Evolutionary conservation across 2,113 vertebrate genomes (phyloP), one percentile per base, ranked within the genome.

Genomic region (Butastur rufipennis): DNA sequence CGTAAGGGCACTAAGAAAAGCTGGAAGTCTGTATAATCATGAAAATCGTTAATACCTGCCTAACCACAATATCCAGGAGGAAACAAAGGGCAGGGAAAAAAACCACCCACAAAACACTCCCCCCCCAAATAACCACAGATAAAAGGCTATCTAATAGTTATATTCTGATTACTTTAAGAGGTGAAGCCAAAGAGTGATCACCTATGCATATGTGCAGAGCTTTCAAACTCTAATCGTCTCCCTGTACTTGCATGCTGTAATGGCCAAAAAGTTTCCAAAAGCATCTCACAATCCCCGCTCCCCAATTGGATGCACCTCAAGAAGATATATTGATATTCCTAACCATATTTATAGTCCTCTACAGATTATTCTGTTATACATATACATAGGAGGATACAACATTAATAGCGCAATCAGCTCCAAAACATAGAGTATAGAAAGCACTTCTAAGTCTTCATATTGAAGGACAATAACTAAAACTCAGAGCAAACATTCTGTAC

Each of bases 161-260:
- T 9, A 48, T 81, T 38, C 42, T 47, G 45, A 72, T 72, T 59
- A 73, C 13, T 53, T 34, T 47, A n/a, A 53, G 13, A 72, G 22
- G 4, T 29, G 6, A 73, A 79, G 40, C 7, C 31, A 18, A 48
- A 50, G 23, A 38, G 12, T 23, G 20, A 72, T 40, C 11, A 62
- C 15, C 23, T 48, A 38, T 0, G 1, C 16, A 34, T 8, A 32
- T 4, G 15, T 17, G 13, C 14, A 86, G 31, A 0, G 0, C 22
- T 77, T 90, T 14, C 53, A 63, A 86, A 81, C 16, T 52, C 29
- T 17, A 27, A 66, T 71, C 5, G 2, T 80, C 32, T 53, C 27
- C 45, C 63, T 43, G 7, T 53, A 84, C 3, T 59, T 55, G n/a
- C 25, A 84, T 34, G 9, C 18, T 58, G 34, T 34, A 87, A 84